Evolutionary conservation across 1,140 invertebrate species (phyloP).

Genomic region (Calycopis cecrops): DNA sequence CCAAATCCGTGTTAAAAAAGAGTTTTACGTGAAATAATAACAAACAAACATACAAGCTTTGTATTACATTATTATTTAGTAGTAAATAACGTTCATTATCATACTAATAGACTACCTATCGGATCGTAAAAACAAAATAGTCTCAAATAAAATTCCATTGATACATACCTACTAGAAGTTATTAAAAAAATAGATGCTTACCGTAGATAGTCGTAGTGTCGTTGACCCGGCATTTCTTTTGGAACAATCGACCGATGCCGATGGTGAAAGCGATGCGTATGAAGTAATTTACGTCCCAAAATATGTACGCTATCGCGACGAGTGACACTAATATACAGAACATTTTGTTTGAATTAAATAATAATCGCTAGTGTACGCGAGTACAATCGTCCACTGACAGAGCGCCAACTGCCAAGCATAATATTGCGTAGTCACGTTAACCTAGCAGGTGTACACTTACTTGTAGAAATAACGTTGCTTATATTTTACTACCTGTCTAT

Average conservation of each 20-base stretch:
- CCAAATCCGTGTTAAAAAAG: too few relatives aligned
- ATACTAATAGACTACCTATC: too few relatives aligned
- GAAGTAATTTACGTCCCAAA: slow-evolving; percentile 88
- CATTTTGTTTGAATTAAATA: background rate
- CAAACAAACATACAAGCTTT: too few relatives aligned
- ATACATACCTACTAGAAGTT: background rate
- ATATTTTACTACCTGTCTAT: too few relatives aligned
- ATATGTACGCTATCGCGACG: slow-evolving; percentile 80
- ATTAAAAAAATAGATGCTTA: slow-evolving; percentile 55
- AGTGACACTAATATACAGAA: slow-evolving; percentile 35
- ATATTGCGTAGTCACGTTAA: slow-evolving; percentile 5
- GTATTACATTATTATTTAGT: too few relatives aligned
- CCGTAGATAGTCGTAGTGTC: slow-evolving; percentile 83
- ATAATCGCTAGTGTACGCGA: background rate
- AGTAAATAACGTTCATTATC: too few relatives aligned
- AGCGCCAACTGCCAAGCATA: slow-evolving; percentile 1
- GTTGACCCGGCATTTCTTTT: slow-evolving; percentile 80
- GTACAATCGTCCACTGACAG: background rate
- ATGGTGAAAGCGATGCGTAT: slow-evolving; percentile 80
- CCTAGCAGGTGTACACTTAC: background rate
- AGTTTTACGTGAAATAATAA: too few relatives aligned
- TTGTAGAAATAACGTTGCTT: background rate
- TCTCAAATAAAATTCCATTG: background rate
- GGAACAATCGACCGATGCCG: slow-evolving; percentile 78
- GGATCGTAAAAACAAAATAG: too few relatives aligned